A percentile compares a stretch with the other conserved stretches of the same genome.
These are phyloP conservation scores for Xanthostigma xanthostigma DNA, from an alignment of 2,888 invertebrate genomes.

Conservation along the genomic window DNA sequence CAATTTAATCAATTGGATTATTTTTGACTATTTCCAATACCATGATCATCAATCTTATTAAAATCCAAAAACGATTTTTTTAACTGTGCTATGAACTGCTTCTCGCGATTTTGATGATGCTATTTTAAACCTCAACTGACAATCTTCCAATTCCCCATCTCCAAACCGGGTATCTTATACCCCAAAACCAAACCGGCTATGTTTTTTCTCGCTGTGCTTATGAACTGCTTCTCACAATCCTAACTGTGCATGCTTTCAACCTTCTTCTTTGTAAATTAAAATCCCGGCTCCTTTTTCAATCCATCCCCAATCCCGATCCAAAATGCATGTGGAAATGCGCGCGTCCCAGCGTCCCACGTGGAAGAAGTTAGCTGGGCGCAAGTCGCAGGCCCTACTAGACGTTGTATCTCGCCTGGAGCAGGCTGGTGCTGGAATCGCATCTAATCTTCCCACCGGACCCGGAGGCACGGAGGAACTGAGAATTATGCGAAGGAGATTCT, in stretches of 20 bases:
- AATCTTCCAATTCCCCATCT: too few species aligned
- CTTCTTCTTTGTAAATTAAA: slow-evolving; percentile 6
- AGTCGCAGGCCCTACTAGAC: slow-evolving; percentile 46
- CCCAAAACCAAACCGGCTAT: neutral
- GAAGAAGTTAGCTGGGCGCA: slow-evolving; percentile 47
- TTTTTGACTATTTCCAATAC: too few species aligned
- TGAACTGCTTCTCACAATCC: slow-evolving; percentile 7
- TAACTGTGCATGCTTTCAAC: slow-evolving; percentile 3
- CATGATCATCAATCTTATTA: too few species aligned
- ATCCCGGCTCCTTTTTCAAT: slow-evolving; percentile 4
- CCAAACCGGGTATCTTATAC: too few species aligned
- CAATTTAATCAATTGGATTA: too few species aligned
- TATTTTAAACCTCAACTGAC: too few species aligned
- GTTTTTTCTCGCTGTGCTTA: neutral
- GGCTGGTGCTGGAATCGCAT: slow-evolving; percentile 28
- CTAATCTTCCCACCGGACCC: slow-evolving; percentile 2
- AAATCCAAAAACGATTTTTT: too few species aligned
- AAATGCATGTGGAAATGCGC: slow-evolving; percentile 3
- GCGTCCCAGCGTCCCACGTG: slow-evolving; percentile 24
- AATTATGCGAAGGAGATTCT: slow-evolving; percentile 52
- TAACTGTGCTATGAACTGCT: too few species aligned
- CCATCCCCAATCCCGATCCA: too few species aligned
- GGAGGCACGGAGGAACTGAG: slow-evolving; percentile 42
- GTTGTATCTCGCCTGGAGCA: slow-evolving; percentile 51
- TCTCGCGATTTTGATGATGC: too few species aligned